Conservation (phyloP, 2,888 invertebrate genomes). For the Euclidia mi region DNA sequence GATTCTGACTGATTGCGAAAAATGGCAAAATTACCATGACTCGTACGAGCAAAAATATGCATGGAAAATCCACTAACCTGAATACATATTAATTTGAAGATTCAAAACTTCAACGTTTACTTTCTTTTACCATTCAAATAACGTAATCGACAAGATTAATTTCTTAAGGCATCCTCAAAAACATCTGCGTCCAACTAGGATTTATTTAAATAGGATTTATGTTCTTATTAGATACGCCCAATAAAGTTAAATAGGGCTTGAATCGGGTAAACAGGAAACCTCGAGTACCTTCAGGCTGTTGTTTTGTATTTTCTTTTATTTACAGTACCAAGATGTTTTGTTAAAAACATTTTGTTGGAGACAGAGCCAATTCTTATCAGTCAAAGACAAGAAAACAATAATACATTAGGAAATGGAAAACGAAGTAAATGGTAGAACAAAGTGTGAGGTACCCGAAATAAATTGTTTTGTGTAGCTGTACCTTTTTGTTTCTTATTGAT, state of each 20-base stretch:
- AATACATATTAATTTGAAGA: no score
- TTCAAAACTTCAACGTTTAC: no score
- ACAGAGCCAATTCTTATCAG: conserved; percentile 10
- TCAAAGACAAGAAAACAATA: conserved; percentile 11
- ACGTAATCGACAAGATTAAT: neutral
- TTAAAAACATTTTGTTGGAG: conserved; percentile 10
- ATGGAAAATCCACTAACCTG: no score
- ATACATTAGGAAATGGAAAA: conserved; percentile 12
- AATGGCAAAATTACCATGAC: no score
- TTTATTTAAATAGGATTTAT: conserved; percentile 20
- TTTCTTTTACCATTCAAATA: neutral
- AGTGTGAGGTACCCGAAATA: conserved; percentile 3
- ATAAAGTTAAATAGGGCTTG: conserved; percentile 23
- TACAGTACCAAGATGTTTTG: conserved; percentile 4
- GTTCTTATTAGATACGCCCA: conserved; percentile 11
- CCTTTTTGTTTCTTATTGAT: conserved; percentile 6
- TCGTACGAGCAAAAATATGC: no score
- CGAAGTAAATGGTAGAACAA: conserved; percentile 12
- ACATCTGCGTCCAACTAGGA: conserved; percentile 5
- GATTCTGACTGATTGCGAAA: no score
- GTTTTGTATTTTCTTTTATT: conserved; percentile 15
- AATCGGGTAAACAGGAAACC: conserved; percentile 15
- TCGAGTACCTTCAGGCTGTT: conserved; percentile 3
- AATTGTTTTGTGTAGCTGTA: conserved; percentile 7
- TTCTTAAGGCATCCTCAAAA: conserved; percentile 3